Evolutionary conservation across 1,140 invertebrate species (phyloP).

Genomic region (Pseudoatta argentina): DNA sequence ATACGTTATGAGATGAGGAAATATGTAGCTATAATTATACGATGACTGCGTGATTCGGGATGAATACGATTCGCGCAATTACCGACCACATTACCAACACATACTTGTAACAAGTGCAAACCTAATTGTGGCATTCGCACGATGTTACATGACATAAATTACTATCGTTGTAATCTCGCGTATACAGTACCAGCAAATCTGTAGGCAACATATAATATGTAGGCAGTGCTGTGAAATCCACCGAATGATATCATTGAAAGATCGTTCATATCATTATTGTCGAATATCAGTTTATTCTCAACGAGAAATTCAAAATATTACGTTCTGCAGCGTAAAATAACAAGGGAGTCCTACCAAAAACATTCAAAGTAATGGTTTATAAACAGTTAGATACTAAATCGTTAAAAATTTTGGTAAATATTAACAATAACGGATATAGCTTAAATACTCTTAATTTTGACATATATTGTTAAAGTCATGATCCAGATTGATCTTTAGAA

Average conservation of each 20-base stretch:
- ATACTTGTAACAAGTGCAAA: neutral
- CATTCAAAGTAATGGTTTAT: neutral
- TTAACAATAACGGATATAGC: too few relatives aligned
- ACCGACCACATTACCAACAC: neutral
- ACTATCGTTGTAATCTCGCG: slow-evolving; percentile 49
- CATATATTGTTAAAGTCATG: too few relatives aligned
- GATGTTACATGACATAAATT: slow-evolving; percentile 41
- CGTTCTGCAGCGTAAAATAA: neutral
- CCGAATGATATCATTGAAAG: neutral
- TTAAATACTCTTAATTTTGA: too few relatives aligned
- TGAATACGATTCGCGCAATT: neutral
- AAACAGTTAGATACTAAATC: neutral
- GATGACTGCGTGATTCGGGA: slow-evolving; percentile 31
- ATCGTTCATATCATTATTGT: neutral
- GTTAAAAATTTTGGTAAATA: neutral
- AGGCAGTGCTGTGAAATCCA: neutral
- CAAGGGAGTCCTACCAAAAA: neutral
- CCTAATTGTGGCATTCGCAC: neutral
- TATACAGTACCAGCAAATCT: slow-evolving; percentile 15
- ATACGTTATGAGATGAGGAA: slow-evolving; percentile 19
- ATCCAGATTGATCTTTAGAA: too few relatives aligned
- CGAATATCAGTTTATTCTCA: neutral
- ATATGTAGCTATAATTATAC: neutral
- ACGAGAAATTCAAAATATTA: neutral
- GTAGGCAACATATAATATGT: slow-evolving; percentile 30